A percentile compares a stretch with the other conserved stretches of the same genome.
Evolutionary conservation across 2,797 vertebrate species (phyloP).

Genomic region (Ibycter americanus): DNA sequence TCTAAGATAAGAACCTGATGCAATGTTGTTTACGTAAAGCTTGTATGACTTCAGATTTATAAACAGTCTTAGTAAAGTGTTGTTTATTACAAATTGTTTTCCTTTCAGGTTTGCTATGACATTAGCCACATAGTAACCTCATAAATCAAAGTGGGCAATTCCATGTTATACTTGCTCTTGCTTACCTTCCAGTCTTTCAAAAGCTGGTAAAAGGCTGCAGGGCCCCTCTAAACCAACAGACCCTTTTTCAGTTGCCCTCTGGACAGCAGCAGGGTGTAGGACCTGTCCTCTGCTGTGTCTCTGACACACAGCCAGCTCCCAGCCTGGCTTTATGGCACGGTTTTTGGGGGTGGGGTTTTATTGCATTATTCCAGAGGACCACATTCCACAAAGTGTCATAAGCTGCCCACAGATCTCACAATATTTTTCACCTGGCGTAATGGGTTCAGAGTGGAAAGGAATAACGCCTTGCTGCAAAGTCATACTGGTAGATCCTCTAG

Average conservation of each 20-base stretch:
- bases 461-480: background rate
- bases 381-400: rapidly evolving
- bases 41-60: background rate
- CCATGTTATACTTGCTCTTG: background rate
- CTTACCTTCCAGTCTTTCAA: background rate
- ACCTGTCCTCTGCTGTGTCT: background rate
- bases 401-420: background rate
- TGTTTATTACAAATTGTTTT: background rate
- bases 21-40: background rate
- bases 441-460: background rate
- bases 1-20: background rate
- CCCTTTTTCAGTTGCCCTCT: background rate
- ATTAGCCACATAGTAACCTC: background rate
- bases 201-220: background rate
- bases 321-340: background rate
- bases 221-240: background rate
- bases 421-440: background rate
- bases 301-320: background rate
- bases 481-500: background rate
- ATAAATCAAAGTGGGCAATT: background rate
- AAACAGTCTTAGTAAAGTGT: background rate
- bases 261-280: background rate
- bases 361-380: background rate
- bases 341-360: background rate
- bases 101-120: background rate